Percentiles rank a stretch among this genome's conserved stretches.
Evolutionary conservation across 1,140 invertebrate genomes (phyloP).

Genomic region (Bombus waltoni): DNA sequence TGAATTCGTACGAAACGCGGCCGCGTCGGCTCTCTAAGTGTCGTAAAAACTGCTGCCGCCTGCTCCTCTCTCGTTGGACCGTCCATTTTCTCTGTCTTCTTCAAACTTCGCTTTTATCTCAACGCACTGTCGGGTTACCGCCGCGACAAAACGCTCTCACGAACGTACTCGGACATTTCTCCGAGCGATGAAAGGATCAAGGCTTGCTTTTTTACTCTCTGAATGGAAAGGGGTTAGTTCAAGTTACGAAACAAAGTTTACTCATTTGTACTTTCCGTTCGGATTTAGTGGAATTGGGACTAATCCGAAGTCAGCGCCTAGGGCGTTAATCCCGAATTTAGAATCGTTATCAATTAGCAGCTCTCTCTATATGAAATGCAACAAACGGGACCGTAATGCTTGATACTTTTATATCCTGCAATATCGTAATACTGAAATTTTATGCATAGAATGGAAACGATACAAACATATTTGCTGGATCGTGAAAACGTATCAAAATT

Average conservation of each 20-base stretch:
- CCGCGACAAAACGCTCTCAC: neutral
- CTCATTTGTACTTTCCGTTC: neutral
- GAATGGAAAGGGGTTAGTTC: neutral
- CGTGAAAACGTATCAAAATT: slow-evolving; percentile 45
- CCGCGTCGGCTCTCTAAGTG: slow-evolving; percentile 46
- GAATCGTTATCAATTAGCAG: neutral
- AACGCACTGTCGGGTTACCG: neutral
- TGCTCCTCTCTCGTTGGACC: neutral
- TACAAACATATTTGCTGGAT: slow-evolving; percentile 2
- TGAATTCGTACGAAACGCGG: slow-evolving; percentile 39
- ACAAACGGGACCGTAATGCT: neutral
- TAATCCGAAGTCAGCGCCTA: neutral
- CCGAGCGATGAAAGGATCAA: neutral
- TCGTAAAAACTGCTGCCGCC: slow-evolving; percentile 27
- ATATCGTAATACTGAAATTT: neutral
- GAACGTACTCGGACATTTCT: neutral
- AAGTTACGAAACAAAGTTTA: neutral
- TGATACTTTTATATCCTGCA: neutral
- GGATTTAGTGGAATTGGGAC: neutral
- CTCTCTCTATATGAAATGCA: neutral
- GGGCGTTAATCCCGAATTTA: neutral
- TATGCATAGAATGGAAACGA: neutral
- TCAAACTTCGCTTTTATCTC: slow-evolving; percentile 3
- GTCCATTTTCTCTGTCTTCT: slow-evolving; percentile 12
- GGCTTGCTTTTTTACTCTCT: neutral